Conservation (phyloP, 2,797 vertebrate genomes). For the Oryzias dopingdopingensis region DNA sequence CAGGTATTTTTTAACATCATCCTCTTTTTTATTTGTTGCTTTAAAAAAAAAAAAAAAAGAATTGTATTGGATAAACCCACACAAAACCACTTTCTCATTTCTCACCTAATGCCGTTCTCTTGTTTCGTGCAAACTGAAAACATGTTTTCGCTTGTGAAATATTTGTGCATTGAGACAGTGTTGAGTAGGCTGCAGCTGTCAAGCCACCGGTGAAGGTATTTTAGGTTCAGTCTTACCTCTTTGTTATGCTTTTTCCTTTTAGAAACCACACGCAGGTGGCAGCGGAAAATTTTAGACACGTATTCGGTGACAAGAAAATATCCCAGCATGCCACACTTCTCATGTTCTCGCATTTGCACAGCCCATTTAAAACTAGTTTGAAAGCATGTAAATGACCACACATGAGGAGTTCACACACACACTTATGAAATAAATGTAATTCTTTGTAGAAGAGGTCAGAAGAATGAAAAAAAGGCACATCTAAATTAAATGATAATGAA, state of each 20-base stretch:
- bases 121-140: not conserved
- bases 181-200: constrained; percentile 1
- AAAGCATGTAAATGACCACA: not conserved
- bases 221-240: not conserved
- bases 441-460: no score
- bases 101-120: no score
- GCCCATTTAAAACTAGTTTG: not conserved
- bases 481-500: no score
- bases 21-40: no score
- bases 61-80: no score
- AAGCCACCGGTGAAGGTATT: not conserved
- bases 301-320: not conserved
- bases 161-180: no score
- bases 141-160: no score
- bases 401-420: not conserved
- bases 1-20: constrained; percentile 68
- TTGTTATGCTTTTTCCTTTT: not conserved
- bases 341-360: not conserved
- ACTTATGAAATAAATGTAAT: not conserved
- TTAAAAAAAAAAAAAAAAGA: no score
- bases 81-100: no score
- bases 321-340: not conserved
- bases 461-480: no score
- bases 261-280: not conserved
- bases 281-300: no score